Evolutionary conservation across 2,888 invertebrate genomes (phyloP).

Genomic region (Lasioglossum calceatum): DNA sequence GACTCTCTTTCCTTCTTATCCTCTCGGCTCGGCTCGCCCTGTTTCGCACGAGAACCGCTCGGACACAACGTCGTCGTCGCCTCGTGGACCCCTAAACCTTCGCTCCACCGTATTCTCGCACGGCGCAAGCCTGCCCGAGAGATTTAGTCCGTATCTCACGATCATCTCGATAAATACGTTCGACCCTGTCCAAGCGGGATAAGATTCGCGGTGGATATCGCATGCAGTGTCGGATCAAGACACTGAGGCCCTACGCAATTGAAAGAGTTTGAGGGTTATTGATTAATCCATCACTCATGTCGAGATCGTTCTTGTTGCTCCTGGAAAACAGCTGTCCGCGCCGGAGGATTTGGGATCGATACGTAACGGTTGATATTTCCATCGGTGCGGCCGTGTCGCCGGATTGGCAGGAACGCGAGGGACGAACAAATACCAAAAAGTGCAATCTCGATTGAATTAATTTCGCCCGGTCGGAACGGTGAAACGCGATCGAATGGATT

Average conservation of each 20-base stretch:
- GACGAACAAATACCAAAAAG: constrained; percentile 56
- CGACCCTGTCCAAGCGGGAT: neutral
- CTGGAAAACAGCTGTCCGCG: constrained; percentile 26
- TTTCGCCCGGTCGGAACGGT: constrained; percentile 56
- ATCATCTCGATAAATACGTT: neutral
- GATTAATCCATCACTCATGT: neutral
- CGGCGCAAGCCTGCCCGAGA: constrained; percentile 42
- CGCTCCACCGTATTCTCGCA: constrained; percentile 67
- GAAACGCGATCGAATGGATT: constrained; percentile 69
- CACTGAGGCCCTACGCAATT: no score
- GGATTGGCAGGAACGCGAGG: constrained; percentile 18
- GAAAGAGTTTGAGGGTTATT: neutral
- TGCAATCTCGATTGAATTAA: constrained; percentile 68
- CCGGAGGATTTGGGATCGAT: constrained; percentile 16
- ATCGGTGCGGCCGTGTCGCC: constrained; percentile 25
- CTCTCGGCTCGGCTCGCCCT: neutral
- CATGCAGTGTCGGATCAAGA: no score
- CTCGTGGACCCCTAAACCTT: constrained; percentile 62
- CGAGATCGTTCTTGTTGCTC: neutral
- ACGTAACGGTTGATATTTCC: constrained; percentile 48
- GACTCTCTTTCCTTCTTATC: constrained; percentile 6
- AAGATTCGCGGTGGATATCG: neutral
- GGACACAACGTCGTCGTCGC: constrained; percentile 43
- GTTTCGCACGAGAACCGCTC: constrained; percentile 28
- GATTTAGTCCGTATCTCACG: constrained; percentile 44